Evolutionary conservation across 2,113 vertebrate genomes (phyloP).

Genomic region (Mobula hypostoma): DNA sequence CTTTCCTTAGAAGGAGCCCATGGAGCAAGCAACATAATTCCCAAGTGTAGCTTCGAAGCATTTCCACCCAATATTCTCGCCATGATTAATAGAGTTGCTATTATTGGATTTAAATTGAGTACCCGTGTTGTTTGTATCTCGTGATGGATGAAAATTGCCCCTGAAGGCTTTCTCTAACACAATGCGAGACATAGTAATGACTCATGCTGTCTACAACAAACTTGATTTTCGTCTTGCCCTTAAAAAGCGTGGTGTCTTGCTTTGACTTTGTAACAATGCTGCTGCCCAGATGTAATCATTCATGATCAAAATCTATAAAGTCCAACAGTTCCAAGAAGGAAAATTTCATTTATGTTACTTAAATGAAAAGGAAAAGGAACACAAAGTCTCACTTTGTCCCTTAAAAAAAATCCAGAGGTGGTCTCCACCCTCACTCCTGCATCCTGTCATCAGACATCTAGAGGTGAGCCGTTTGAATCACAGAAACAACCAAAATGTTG

Average conservation of each 20-base stretch:
- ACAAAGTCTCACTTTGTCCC: background rate
- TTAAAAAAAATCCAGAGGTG: background rate
- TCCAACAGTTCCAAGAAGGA: background rate
- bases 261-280: slow-evolving; percentile 10
- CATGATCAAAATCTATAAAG: background rate
- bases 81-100: background rate
- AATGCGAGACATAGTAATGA: background rate
- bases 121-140: background rate
- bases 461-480: background rate
- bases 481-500: no score
- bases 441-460: background rate
- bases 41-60: background rate
- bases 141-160: background rate
- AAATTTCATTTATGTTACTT: background rate
- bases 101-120: slow-evolving; percentile 9
- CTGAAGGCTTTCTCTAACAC: background rate
- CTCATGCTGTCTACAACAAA: background rate
- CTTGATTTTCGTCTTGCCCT: background rate
- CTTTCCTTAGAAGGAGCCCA: background rate
- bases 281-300: slow-evolving; percentile 1
- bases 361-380: background rate
- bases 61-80: background rate
- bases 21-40: background rate
- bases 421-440: background rate
- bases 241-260: background rate